phyloP scores from a whole-genome alignment of 2,888 invertebrate species.

The Meandrusa payeni region DNA sequence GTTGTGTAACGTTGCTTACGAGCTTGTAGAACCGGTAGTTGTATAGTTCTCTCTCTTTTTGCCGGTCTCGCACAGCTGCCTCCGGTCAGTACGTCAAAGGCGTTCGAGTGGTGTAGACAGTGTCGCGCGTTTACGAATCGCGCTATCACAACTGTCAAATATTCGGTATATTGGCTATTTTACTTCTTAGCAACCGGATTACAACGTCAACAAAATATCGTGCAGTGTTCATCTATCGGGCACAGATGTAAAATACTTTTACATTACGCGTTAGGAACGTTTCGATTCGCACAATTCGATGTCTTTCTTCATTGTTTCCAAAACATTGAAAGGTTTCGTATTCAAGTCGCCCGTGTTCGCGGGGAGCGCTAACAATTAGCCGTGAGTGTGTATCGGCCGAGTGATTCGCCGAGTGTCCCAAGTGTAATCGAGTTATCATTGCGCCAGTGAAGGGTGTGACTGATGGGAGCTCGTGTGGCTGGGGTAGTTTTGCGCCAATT shows the following conservation, averaged over 20 bases:
- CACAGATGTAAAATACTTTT: conserved; percentile 2
- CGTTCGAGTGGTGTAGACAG: conserved; percentile 57
- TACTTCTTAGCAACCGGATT: conserved; percentile 6
- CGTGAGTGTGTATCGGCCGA: conserved; percentile 66
- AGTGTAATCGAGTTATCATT: conserved; percentile 52
- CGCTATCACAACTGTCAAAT: conserved; percentile 50
- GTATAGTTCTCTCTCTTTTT: conserved; percentile 75
- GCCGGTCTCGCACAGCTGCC: conserved; percentile 66
- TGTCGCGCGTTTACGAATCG: conserved; percentile 42
- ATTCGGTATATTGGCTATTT: conserved; percentile 9
- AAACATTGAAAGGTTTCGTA: conserved; percentile 59
- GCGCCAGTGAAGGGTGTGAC: conserved; percentile 52
- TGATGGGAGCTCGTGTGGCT: conserved; percentile 66
- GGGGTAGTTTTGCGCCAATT: conserved; percentile 41
- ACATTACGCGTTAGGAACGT: conserved; percentile 12
- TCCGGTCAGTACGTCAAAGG: conserved; percentile 69
- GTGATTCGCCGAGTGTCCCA: conserved; percentile 55
- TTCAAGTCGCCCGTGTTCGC: conserved; percentile 51
- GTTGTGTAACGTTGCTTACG: conserved; percentile 37
- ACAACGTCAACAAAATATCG: conserved; percentile 13
- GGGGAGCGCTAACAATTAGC: conserved; percentile 60
- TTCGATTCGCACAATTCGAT: conserved; percentile 44
- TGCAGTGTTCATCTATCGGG: conserved; percentile 18
- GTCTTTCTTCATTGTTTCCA: conserved; percentile 56
- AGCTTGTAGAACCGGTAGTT: conserved; percentile 45